Evolutionary conservation across 2,888 invertebrate species (phyloP).

Genomic region (Bellardia pandia): DNA sequence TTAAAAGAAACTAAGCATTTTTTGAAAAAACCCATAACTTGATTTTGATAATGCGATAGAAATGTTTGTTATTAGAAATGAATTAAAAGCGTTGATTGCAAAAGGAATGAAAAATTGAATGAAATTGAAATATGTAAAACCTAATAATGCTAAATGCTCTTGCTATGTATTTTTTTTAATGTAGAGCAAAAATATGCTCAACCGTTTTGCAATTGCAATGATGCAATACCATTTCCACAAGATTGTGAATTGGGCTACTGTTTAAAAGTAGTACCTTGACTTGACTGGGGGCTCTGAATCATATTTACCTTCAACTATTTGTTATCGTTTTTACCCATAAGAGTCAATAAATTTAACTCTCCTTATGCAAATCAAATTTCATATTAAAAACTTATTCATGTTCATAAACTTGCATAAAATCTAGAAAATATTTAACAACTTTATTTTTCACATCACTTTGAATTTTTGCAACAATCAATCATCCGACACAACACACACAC

Average conservation of each 20-base stretch:
- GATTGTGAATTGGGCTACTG: neutral
- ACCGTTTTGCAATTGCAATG: no score
- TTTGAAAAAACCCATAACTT: no score
- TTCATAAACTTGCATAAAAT: slow-evolving; percentile 29
- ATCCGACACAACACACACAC: slow-evolving; percentile 35
- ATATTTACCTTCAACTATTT: slow-evolving; percentile 37
- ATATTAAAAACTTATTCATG: slow-evolving; percentile 29
- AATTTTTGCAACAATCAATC: slow-evolving; percentile 69
- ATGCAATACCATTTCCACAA: no score
- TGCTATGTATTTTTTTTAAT: no score
- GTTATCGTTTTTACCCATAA: slow-evolving; percentile 26
- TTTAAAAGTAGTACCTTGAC: neutral
- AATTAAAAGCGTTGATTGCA: no score
- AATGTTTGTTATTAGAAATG: no score
- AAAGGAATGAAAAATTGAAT: no score
- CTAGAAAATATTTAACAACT: slow-evolving; percentile 70
- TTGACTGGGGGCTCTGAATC: slow-evolving; percentile 23
- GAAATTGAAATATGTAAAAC: no score
- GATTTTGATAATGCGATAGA: no score
- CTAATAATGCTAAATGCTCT: no score
- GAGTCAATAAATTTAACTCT: slow-evolving; percentile 18
- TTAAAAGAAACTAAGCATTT: no score
- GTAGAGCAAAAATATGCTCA: no score
- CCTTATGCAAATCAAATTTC: slow-evolving; percentile 36
- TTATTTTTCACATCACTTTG: slow-evolving; percentile 70